A percentile compares a stretch with the other conserved stretches of the same genome.
These are phyloP conservation scores for Cheilosia grossa DNA, from an alignment of 2,888 invertebrate species.

Conservation along the genomic window DNA sequence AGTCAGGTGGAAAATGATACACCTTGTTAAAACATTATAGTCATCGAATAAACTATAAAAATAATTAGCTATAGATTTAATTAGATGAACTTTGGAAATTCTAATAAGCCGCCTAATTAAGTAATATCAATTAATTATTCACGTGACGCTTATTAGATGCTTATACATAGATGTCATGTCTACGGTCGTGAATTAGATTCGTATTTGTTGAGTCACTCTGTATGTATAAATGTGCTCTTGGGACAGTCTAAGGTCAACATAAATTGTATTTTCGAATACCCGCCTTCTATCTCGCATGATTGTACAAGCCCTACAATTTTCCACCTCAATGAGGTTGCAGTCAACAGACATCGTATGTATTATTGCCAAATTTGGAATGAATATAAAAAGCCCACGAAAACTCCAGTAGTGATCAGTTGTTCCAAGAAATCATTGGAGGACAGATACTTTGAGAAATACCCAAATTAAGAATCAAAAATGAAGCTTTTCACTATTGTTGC, in stretches of 20 bases:
- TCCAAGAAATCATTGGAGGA: neutral
- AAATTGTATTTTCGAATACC: neutral
- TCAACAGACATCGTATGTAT: neutral
- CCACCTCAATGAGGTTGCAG: slow-evolving; percentile 10
- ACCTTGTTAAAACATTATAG: neutral
- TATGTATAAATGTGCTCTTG: neutral
- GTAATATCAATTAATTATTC: too few species aligned
- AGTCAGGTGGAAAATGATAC: neutral
- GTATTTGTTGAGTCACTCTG: neutral
- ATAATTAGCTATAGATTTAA: neutral
- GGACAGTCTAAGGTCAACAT: neutral
- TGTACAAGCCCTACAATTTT: slow-evolving; percentile 27
- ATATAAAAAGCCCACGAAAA: slow-evolving; percentile 10
- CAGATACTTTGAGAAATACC: neutral
- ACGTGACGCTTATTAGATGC: too few species aligned
- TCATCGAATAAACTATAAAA: neutral
- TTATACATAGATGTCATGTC: too few species aligned
- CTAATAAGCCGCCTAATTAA: neutral
- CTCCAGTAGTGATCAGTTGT: slow-evolving; percentile 2
- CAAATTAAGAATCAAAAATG: neutral
- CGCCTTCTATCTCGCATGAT: neutral
- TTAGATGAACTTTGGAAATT: neutral
- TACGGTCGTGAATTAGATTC: neutral
- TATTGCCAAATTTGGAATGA: neutral
- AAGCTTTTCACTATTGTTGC: neutral